Percentiles rank a stretch among this genome's conserved stretches.
These are phyloP conservation scores for Lophius piscatorius DNA, from an alignment of 2,113 vertebrate species.

Conservation along the genomic window DNA sequence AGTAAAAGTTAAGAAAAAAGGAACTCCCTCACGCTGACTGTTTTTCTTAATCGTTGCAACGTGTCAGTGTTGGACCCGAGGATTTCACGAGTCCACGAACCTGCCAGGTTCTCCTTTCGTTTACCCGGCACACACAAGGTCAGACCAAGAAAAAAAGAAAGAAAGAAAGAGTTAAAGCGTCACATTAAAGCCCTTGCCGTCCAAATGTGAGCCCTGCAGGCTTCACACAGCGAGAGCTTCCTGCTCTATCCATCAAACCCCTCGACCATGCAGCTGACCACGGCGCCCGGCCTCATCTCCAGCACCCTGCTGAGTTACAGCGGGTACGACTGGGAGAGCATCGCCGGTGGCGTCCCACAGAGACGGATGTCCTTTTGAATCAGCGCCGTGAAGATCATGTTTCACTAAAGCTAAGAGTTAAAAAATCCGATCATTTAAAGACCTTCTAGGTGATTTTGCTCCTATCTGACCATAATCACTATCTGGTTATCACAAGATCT, in stretches of 20 bases:
- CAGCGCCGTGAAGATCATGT: slow-evolving; percentile 24
- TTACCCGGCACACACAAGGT: not conserved
- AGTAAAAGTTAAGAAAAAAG: no score
- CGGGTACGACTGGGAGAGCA: slow-evolving; percentile 35
- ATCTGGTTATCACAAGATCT: slow-evolving; percentile 27
- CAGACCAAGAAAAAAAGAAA: not conserved
- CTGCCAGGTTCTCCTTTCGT: no score
- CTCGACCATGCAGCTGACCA: slow-evolving; percentile 30
- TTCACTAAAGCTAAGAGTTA: no score
- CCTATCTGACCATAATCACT: slow-evolving; percentile 19
- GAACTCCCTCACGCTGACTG: no score
- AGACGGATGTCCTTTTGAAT: slow-evolving; percentile 47
- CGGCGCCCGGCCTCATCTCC: slow-evolving; percentile 28
- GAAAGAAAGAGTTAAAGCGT: not conserved
- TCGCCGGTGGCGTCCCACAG: slow-evolving; percentile 27
- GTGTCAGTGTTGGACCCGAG: no score
- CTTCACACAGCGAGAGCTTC: slow-evolving; percentile 7
- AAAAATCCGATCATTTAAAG: no score
- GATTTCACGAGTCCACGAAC: no score
- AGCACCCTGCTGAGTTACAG: slow-evolving; percentile 49
- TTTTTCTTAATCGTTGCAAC: no score
- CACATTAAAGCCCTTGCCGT: not conserved
- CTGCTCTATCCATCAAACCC: slow-evolving; percentile 16
- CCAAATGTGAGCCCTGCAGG: slow-evolving; percentile 4
- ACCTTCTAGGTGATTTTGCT: not conserved